These are phyloP conservation scores for Carlito syrichta DNA, from an alignment of 2,113 vertebrate species.

Conservation along the genomic window DNA sequence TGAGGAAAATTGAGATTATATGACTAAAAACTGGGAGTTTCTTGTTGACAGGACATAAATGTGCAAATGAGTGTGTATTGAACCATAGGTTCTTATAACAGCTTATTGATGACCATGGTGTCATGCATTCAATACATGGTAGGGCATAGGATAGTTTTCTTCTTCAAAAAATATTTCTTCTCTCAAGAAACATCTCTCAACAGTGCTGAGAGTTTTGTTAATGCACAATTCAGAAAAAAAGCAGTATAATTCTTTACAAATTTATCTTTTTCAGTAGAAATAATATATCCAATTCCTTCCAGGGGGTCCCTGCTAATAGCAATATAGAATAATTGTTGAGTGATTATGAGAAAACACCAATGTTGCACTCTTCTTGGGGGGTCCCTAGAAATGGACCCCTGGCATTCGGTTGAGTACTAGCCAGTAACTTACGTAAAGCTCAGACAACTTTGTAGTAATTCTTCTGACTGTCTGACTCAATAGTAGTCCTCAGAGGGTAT, in stretches of 20 bases:
- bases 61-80: background rate
- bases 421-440: slow-evolving; percentile 73
- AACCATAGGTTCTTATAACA: background rate
- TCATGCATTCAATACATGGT: background rate
- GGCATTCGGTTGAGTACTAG: slow-evolving; percentile 45
- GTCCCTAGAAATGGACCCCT: slow-evolving; percentile 1
- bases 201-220: background rate
- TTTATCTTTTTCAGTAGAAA: slow-evolving; percentile 29
- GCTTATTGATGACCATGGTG: background rate
- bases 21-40: background rate
- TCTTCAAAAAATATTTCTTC: slow-evolving; percentile 5
- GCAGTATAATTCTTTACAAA: background rate
- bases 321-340: background rate
- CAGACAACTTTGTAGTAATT: slow-evolving; percentile 61
- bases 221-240: background rate
- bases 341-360: background rate
- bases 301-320: background rate
- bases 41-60: background rate
- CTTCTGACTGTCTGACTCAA: slow-evolving; percentile 75
- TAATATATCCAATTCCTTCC: slow-evolving; percentile 2
- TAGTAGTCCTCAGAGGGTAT: slow-evolving; percentile 64
- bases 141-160: background rate
- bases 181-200: background rate
- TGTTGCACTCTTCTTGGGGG: background rate
- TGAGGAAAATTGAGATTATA: background rate